Evolutionary conservation across 2,113 vertebrate genomes (phyloP).

Genomic region (Sapayoa aenigma): DNA sequence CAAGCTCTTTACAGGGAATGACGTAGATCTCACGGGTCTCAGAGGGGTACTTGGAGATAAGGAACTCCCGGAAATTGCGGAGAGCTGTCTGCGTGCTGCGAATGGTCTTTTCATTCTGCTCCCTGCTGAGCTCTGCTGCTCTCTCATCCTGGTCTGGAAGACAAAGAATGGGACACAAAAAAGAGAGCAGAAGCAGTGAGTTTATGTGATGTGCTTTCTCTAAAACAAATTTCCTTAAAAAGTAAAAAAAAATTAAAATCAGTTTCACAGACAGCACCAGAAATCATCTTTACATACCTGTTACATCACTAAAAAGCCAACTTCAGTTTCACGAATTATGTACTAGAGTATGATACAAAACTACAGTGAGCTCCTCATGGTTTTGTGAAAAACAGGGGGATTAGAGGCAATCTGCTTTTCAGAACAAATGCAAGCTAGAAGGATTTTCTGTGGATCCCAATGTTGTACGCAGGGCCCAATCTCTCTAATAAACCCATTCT

Average conservation of each 20-base stretch:
- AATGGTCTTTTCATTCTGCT: conserved; percentile 88
- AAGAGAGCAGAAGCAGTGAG: conserved; percentile 54
- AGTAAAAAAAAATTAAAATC: conserved; percentile 22
- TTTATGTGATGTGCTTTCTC: conserved; percentile 1
- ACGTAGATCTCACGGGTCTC: conserved; percentile 83
- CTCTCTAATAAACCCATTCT: neutral
- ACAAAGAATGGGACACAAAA: conserved; percentile 57
- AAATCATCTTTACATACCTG: conserved; percentile 52
- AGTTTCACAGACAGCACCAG: conserved; percentile 39
- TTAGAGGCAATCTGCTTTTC: conserved; percentile 6
- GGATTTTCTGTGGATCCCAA: neutral
- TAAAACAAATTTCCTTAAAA: conserved; percentile 56
- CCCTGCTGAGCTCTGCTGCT: conserved; percentile 80
- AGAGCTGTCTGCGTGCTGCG: conserved; percentile 84
- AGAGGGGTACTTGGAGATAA: conserved; percentile 83
- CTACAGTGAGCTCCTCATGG: conserved; percentile 22
- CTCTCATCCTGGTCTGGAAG: conserved; percentile 82
- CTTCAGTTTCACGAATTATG: conserved; percentile 67
- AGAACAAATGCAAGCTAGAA: neutral
- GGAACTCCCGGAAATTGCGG: conserved; percentile 85
- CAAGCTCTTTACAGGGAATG: conserved; percentile 83
- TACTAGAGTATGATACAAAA: conserved; percentile 13
- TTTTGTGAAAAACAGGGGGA: conserved; percentile 30
- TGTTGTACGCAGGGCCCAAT: neutral
- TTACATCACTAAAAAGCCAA: conserved; percentile 52